phyloP scores from a whole-genome alignment of 2,113 vertebrate species.

The Ginglymostoma cirratum region DNA sequence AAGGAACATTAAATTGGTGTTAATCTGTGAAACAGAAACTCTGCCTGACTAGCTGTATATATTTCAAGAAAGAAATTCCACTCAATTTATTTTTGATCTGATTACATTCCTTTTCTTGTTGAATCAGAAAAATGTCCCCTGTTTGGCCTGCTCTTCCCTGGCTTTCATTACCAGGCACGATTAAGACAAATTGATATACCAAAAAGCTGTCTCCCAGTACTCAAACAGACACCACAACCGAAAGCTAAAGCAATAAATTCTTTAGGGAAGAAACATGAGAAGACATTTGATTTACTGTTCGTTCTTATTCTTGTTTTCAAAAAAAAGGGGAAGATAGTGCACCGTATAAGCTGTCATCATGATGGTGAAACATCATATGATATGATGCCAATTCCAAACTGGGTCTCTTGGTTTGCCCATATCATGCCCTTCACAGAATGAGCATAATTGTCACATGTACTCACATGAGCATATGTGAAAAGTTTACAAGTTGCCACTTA shows the following conservation, averaged over 20 bases:
- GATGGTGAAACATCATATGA: too few species aligned
- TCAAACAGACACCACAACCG: not conserved
- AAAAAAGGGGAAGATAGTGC: not conserved
- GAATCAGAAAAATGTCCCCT: not conserved
- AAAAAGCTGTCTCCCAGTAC: not conserved
- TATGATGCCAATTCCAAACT: too few species aligned
- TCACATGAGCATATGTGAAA: too few species aligned
- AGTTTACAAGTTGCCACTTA: too few species aligned
- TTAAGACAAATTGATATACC: not conserved
- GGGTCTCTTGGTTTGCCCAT: too few species aligned
- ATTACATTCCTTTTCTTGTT: not conserved
- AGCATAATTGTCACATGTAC: too few species aligned
- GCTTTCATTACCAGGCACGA: not conserved
- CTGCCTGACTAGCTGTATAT: not conserved
- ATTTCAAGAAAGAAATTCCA: not conserved
- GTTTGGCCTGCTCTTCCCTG: not conserved
- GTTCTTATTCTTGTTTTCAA: not conserved
- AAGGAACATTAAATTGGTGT: not conserved
- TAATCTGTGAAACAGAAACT: not conserved
- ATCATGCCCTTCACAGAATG: too few species aligned
- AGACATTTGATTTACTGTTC: not conserved
- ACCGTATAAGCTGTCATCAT: not conserved
- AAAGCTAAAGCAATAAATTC: not conserved
- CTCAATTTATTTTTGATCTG: not conserved
- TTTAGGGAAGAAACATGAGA: not conserved